Conservation (phyloP, 2,888 invertebrate genomes). For the Cenopis cana region DNA sequence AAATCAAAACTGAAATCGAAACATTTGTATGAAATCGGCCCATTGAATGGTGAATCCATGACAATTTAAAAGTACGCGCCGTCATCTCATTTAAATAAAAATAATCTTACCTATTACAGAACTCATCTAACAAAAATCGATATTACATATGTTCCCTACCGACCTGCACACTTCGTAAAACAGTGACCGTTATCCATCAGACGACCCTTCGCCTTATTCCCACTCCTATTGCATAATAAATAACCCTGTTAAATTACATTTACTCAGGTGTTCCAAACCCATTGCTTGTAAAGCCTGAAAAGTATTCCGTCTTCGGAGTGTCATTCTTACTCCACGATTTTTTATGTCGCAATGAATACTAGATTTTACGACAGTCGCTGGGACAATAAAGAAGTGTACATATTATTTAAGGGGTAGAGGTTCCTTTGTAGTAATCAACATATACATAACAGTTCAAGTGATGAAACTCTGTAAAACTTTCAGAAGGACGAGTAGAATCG, state of each 20-base stretch:
- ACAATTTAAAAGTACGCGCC: neutral
- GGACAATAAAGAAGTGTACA: constrained; percentile 29
- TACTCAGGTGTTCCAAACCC: constrained; percentile 22
- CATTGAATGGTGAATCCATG: no score
- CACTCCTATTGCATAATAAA: constrained; percentile 36
- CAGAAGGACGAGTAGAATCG: constrained; percentile 9
- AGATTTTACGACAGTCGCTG: constrained; percentile 38
- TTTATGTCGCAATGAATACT: constrained; percentile 40
- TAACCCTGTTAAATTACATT: constrained; percentile 28
- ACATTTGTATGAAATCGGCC: no score
- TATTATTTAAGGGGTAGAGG: constrained; percentile 22
- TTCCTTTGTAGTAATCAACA: neutral
- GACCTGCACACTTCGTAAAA: constrained; percentile 11
- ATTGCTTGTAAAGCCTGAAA: neutral
- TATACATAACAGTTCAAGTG: no score
- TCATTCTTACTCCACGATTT: constrained; percentile 31
- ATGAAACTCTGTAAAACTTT: neutral
- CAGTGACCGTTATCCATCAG: constrained; percentile 43
- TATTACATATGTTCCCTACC: constrained; percentile 15
- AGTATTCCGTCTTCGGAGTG: constrained; percentile 14
- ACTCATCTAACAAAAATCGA: constrained; percentile 7
- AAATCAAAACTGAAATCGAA: no score
- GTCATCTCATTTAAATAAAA: neutral
- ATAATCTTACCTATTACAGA: neutral
- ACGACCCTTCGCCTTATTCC: constrained; percentile 31